These are phyloP conservation scores for Hypercompe scribonia DNA, from an alignment of 2,888 invertebrate species.

Conservation along the genomic window DNA sequence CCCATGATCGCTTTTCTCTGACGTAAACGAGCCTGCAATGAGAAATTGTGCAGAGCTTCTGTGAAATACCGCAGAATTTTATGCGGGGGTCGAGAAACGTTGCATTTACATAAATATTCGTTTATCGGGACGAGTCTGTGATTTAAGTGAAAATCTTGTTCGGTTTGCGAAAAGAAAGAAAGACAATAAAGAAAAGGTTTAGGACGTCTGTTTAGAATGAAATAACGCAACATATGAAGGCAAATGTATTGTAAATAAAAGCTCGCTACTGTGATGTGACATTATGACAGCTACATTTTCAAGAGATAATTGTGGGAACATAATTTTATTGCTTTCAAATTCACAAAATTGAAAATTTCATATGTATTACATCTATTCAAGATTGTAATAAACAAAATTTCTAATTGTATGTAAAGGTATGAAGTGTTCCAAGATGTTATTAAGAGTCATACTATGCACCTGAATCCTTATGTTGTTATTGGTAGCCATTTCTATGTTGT, in stretches of 20 bases:
- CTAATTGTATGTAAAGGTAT: too few species aligned
- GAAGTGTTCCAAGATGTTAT: too few species aligned
- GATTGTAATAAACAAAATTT: background rate
- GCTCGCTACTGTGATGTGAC: conserved; percentile 22
- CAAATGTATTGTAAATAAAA: conserved; percentile 36
- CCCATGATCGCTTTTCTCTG: conserved; percentile 40
- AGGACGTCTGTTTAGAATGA: conserved; percentile 49
- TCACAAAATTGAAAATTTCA: too few species aligned
- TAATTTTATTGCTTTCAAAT: background rate
- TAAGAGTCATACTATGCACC: too few species aligned
- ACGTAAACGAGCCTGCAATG: conserved; percentile 61
- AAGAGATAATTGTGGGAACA: background rate
- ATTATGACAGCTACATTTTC: conserved; percentile 21
- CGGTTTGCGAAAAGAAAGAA: conserved; percentile 57
- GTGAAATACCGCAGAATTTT: conserved; percentile 64
- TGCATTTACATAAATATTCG: conserved; percentile 80
- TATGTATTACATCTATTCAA: background rate
- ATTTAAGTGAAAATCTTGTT: conserved; percentile 70
- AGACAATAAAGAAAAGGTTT: conserved; percentile 62
- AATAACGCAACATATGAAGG: conserved; percentile 45
- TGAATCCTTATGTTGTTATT: background rate
- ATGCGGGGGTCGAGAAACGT: conserved; percentile 62
- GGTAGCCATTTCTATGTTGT: background rate
- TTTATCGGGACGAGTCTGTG: conserved; percentile 72
- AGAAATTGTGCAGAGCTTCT: conserved; percentile 60